A percentile compares a stretch with the other conserved stretches of the same genome.
Conservation (phyloP, 2,797 vertebrate genomes). For the Basileuterus tristriatus region DNA sequence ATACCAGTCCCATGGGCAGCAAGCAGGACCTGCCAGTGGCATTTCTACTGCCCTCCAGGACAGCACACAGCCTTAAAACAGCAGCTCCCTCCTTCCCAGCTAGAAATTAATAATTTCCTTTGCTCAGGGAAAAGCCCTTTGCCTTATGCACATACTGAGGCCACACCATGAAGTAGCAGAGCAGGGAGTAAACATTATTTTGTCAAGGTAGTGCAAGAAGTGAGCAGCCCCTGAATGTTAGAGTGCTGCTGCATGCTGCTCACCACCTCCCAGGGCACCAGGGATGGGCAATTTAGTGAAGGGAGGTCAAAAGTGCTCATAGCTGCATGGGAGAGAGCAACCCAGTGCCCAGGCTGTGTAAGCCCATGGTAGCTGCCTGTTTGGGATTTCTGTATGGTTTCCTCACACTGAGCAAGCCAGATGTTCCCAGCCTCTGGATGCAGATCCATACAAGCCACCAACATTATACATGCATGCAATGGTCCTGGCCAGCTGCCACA, state of each 20-base stretch:
- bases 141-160: not conserved
- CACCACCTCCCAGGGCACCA: not conserved
- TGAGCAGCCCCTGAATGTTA: not conserved
- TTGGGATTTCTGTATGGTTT: not conserved
- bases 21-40: not conserved
- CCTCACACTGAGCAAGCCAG: not conserved
- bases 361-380: rapidly evolving
- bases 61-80: not conserved
- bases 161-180: not conserved
- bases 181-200: not conserved
- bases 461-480: not conserved
- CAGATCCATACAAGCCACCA: not conserved
- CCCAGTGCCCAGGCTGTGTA: not conserved
- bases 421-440: not conserved
- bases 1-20: not conserved
- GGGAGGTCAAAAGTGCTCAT: not conserved
- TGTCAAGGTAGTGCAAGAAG: not conserved
- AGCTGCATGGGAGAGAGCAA: not conserved
- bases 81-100: not conserved
- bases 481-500: not conserved
- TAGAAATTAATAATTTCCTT: rapidly evolving
- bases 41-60: not conserved
- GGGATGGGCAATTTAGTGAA: not conserved
- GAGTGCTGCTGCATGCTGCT: not conserved
- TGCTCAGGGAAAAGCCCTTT: not conserved